Evolutionary conservation across 2,888 invertebrate species (phyloP), one percentile per base, ranked within the genome.

Genomic region (Anthophora plumipes): DNA sequence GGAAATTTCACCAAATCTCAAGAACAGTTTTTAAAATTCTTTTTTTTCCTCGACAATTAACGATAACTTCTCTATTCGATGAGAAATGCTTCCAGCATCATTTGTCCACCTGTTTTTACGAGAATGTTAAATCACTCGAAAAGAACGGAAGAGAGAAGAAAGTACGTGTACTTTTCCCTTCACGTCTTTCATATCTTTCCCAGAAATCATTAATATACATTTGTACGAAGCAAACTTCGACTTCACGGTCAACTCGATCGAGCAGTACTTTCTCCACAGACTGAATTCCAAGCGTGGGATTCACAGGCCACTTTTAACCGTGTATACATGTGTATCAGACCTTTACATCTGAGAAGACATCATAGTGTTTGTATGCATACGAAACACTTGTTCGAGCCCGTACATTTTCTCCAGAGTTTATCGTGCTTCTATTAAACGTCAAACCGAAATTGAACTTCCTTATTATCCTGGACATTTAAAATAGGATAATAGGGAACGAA

Each of bases 231-330:
- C 72, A 68, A 73, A 84, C 80, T 85, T 85, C 85, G 86, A 88
- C 89, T 88, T 90, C 90, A 86, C 83, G 85, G 85, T 85, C 85
- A n/a, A 77, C 57, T 75, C 71, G 78, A 87, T 85, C 83, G 82
- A 43, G 61, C 81, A 85, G 80, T 85, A 91, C 91, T 91, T 91
- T 91, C 91, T 90, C 90, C 80, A 69, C 78, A 86, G 83, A 83
- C 81, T 88, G 85, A 90, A 88, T 89, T 89, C 84, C 72, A 77
- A 89, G 86, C 87, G 89, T 90, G 90, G 84, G 89, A 91, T 83
- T 77, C 80, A 61, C 48, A 71, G 68, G 41, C 22, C 72, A 55
- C 55, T 72, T n/a, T 77, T 68, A 57, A 75, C 43, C 55, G 9
- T 54, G 46, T 52, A 31, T 63, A 52, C 59, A 61, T 41, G 46